phyloP scores from a whole-genome alignment of 2,113 vertebrate genomes.

The Sinocyclocheilus maitianheensis region DNA sequence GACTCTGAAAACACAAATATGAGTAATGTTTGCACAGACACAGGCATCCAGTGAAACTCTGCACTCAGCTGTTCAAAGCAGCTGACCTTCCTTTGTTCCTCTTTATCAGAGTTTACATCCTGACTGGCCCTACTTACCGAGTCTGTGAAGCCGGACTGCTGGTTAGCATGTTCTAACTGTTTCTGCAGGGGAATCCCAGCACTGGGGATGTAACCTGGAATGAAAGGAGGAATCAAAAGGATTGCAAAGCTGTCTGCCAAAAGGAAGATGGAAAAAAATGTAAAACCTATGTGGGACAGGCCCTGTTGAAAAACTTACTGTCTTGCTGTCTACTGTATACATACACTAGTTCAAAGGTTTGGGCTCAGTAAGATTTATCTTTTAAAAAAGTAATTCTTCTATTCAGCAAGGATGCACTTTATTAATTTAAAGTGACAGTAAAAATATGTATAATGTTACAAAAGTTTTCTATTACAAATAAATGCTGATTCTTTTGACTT shows the following conservation, averaged over 20 bases:
- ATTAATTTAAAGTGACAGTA: background rate
- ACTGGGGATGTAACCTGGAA: conserved; percentile 77
- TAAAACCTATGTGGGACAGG: background rate
- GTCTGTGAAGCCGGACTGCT: conserved; percentile 90
- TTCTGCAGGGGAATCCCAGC: conserved; percentile 88
- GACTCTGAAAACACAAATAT: conserved; percentile 68
- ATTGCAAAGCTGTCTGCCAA: background rate
- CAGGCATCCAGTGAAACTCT: background rate
- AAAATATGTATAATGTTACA: background rate
- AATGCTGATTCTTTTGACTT: background rate
- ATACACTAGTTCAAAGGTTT: background rate
- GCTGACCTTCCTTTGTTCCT: background rate
- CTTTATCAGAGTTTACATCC: background rate
- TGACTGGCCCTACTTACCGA: conserved; percentile 76
- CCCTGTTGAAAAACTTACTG: background rate
- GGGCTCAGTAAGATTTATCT: background rate
- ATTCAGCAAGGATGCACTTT: background rate
- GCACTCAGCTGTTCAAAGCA: background rate
- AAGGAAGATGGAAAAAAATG: background rate
- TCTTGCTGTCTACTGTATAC: background rate
- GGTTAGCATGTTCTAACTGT: conserved; percentile 91
- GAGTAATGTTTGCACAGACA: conserved; percentile 17
- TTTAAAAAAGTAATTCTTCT: background rate
- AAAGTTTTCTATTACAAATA: background rate
- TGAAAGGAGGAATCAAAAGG: background rate